Evolutionary conservation across 2,888 invertebrate species (phyloP).

Genomic region (Cremastinae sp.): DNA sequence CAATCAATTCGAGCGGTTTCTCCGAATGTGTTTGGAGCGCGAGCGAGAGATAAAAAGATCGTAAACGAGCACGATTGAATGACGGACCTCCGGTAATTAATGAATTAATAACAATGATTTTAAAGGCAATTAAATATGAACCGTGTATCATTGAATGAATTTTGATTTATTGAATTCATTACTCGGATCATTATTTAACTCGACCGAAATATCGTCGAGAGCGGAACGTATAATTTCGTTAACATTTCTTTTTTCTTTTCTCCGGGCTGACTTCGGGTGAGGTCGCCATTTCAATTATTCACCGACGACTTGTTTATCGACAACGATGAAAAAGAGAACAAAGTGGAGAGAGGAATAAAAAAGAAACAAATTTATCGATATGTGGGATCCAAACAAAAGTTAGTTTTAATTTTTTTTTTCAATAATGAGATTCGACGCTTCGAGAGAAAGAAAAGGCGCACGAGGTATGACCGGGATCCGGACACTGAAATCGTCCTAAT

Average conservation of each 20-base stretch:
- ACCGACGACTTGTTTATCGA: constrained; percentile 24
- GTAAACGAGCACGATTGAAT: too few relatives aligned
- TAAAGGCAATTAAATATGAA: too few relatives aligned
- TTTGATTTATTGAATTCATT: too few relatives aligned
- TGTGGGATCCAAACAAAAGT: constrained; percentile 26
- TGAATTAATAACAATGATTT: too few relatives aligned
- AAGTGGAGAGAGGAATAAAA: not conserved
- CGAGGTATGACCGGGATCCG: constrained; percentile 27
- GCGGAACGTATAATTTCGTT: too few relatives aligned
- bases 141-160: too few relatives aligned
- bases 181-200: too few relatives aligned
- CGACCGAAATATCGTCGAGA: too few relatives aligned
- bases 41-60: too few relatives aligned
- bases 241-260: not conserved
- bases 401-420: constrained; percentile 32
- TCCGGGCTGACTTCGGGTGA: constrained; percentile 1
- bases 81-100: too few relatives aligned
- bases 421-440: constrained; percentile 21
- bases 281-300: constrained; percentile 17
- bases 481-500: constrained; percentile 42
- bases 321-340: not conserved
- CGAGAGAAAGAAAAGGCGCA: not conserved
- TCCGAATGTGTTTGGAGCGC: too few relatives aligned
- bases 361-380: constrained; percentile 13
- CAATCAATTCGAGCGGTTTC: too few relatives aligned